Evolutionary conservation across 2,797 vertebrate genomes (phyloP).

Genomic region (Xenopus petersii): DNA sequence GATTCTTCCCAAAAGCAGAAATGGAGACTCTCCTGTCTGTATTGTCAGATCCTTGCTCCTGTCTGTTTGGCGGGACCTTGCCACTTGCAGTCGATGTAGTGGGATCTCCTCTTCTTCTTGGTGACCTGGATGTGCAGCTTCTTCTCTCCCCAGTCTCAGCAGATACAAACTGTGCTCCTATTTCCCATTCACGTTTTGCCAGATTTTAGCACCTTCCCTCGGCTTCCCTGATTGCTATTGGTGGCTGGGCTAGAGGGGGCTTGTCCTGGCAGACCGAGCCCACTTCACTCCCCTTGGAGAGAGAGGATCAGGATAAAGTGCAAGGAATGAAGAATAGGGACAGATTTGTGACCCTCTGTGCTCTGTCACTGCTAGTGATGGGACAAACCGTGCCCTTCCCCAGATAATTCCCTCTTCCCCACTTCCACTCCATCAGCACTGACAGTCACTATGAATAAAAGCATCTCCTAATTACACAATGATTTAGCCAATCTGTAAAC

Average conservation of each 20-base stretch:
- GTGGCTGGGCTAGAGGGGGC: not conserved
- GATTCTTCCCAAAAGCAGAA: not conserved
- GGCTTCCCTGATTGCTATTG: conserved; percentile 49
- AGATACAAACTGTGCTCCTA: conserved; percentile 87
- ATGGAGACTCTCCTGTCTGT: not conserved
- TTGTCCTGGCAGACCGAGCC: conserved; percentile 11
- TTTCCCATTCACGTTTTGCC: conserved; percentile 78
- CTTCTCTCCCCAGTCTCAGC: conserved; percentile 56
- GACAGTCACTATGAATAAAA: not conserved
- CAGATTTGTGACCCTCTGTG: not conserved
- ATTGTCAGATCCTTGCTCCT: not conserved
- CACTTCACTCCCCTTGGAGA: conserved; percentile 27
- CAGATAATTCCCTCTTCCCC: not conserved
- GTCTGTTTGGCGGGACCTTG: not conserved
- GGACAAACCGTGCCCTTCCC: too few relatives aligned
- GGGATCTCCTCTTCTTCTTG: not conserved
- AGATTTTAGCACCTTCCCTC: conserved; percentile 51
- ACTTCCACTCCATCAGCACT: not conserved
- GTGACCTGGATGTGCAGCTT: conserved; percentile 32
- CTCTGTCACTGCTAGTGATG: conserved; percentile 3
- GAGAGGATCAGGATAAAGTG: conserved; percentile 30
- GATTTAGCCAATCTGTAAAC: too few relatives aligned
- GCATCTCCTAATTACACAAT: too few relatives aligned
- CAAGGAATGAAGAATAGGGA: not conserved
- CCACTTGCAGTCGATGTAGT: not conserved